Evolutionary conservation across 2,797 vertebrate species (phyloP).

Genomic region (Diplodus sargus): DNA sequence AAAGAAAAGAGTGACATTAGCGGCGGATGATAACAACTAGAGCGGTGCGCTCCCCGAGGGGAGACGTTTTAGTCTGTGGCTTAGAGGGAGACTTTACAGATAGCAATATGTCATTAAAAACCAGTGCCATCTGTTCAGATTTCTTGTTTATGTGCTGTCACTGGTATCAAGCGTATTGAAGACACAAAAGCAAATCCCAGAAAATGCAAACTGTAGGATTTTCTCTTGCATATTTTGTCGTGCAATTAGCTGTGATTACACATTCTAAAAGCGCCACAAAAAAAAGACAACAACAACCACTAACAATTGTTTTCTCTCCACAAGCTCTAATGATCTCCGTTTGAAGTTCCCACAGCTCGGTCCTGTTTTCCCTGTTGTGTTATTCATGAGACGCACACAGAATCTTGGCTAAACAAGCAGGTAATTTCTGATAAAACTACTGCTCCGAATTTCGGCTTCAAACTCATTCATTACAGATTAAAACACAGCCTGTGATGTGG

Average conservation of each 20-base stretch:
- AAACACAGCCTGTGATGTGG: constrained; percentile 65
- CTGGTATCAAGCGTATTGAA: constrained; percentile 59
- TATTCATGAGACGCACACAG: constrained; percentile 46
- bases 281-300: constrained; percentile 43
- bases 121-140: constrained; percentile 78
- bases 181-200: constrained; percentile 65
- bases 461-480: constrained; percentile 63
- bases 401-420: constrained; percentile 66
- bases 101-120: constrained; percentile 84
- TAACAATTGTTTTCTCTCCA: constrained; percentile 66
- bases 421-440: constrained; percentile 71
- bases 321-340: constrained; percentile 59
- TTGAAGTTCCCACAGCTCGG: constrained; percentile 55
- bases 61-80: constrained; percentile 73
- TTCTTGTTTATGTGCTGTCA: constrained; percentile 70
- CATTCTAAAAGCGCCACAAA: constrained; percentile 52
- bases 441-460: constrained; percentile 48
- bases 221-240: constrained; percentile 52
- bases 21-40: constrained; percentile 77
- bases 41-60: constrained; percentile 66
- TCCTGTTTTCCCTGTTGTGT: constrained; percentile 41
- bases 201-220: constrained; percentile 68
- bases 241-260: constrained; percentile 75
- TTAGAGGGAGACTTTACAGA: constrained; percentile 77
- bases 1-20: constrained; percentile 77